Base-by-base conservation (phyloP, 2,888 invertebrate species). In the Thalpophila matura region DNA sequence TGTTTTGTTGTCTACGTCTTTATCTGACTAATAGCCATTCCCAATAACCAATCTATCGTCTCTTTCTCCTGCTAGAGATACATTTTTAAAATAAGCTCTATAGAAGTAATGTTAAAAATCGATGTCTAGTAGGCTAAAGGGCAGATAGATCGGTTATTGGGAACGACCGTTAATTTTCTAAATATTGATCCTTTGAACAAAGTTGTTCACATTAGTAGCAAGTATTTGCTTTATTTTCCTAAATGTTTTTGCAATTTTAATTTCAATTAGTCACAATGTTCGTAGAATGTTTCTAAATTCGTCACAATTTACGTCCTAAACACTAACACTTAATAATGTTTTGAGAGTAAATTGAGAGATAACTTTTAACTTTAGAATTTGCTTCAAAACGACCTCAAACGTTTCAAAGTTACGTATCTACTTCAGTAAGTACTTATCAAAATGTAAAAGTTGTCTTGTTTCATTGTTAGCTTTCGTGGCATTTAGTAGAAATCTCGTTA, bases 401-500 rank as follows among this genome's bases (percentile, higher is more conserved):
- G 50, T 51, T 74, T 55, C 40, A 35, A 43, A 74, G 37, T 27
- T 38, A 42, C 46, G 49, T 59, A 37, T 54, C 49, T 56, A 18
- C 18, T 56, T 70, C 45, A 40, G 38, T 61, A 47, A 71, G 54
- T 47, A 67, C 50, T 58, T 68, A 46, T 33, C 29, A 50, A 67
- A 74, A 60, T 59, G 59, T 73, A 53, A 70, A 66, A 71, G 62
- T 70, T 70, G 43, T 70, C 60, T 54, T 53, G 49, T 45, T 59
- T 57, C 50, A 74, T 26, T 74, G 50, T 53, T 54, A 73, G 59
- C 46, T 60, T 49, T 71, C 50, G 53, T 42, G 45, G 40, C 55
- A 45, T 70, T 65, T 62, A 54, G 40, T 54, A 49, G 27, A 40
- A 46, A 69, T 31, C 9, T 18, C 31, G 24, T 38, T 49, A 27